phyloP scores from a whole-genome alignment of 2,113 vertebrate genomes.

The Stercorarius parasiticus region DNA sequence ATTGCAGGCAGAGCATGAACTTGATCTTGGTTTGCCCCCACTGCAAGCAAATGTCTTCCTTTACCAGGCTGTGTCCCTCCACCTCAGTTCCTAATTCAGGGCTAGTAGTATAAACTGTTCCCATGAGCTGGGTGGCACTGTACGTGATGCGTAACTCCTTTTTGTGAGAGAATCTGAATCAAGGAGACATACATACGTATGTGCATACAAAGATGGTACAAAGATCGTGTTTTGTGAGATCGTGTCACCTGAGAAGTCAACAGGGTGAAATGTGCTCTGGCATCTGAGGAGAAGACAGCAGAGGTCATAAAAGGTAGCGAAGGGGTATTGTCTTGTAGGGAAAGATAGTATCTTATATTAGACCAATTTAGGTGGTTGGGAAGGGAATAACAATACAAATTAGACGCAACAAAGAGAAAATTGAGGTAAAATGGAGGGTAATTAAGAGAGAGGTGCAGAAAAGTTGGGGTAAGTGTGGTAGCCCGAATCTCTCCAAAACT shows the following conservation, averaged over 20 bases:
- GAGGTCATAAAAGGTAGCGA: not conserved
- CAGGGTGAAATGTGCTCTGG: not conserved
- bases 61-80: not conserved
- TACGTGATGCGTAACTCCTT: fast-evolving
- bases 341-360: not conserved
- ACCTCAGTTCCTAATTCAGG: not conserved
- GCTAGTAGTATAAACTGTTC: not conserved
- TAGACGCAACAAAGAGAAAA: not conserved
- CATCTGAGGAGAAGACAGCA: not conserved
- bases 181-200: fast-evolving
- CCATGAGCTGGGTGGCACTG: not conserved
- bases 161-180: not conserved
- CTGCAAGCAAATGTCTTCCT: not conserved
- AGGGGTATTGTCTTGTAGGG: not conserved
- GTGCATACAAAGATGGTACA: not conserved
- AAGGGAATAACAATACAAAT: not conserved
- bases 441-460: not conserved
- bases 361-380: fast-evolving
- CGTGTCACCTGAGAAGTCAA: not conserved
- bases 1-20: not conserved
- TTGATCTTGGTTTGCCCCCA: not conserved
- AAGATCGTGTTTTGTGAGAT: not conserved
- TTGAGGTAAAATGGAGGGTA: not conserved
- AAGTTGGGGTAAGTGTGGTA: not conserved
- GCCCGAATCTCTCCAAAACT: not conserved